These are phyloP conservation scores for Pectinophora gossypiella DNA, from an alignment of 1,140 invertebrate species.

Conservation along the genomic window DNA sequence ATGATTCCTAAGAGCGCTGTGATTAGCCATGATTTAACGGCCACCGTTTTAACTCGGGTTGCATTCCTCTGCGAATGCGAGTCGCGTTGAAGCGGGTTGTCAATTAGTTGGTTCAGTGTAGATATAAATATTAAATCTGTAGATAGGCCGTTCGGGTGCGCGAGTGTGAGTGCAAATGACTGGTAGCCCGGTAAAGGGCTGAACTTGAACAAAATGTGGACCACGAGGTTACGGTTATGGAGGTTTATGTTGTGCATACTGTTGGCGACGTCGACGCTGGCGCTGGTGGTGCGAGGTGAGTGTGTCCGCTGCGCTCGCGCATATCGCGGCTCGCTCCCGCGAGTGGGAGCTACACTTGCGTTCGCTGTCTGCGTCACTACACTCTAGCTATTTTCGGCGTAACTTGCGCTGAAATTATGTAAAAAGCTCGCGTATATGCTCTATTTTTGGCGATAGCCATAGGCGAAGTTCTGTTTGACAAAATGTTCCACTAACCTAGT, in stretches of 20 bases:
- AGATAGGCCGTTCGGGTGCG: constrained; percentile 62
- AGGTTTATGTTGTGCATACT: constrained; percentile 70
- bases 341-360: constrained; percentile 27
- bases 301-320: constrained; percentile 19
- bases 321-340: neutral
- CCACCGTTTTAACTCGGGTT: constrained; percentile 34
- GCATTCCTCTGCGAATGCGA: constrained; percentile 47
- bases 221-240: constrained; percentile 69
- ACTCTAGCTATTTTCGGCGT: constrained; percentile 61
- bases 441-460: constrained; percentile 70
- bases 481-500: constrained; percentile 42
- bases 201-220: constrained; percentile 67
- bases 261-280: constrained; percentile 59
- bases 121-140: constrained; percentile 45
- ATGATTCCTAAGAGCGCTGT: neutral
- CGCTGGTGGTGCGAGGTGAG: constrained; percentile 64
- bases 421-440: constrained; percentile 64
- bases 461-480: constrained; percentile 45
- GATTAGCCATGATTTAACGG: constrained; percentile 40
- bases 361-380: constrained; percentile 52
- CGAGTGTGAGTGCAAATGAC: constrained; percentile 72
- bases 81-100: constrained; percentile 37
- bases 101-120: constrained; percentile 47
- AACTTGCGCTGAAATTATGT: constrained; percentile 73
- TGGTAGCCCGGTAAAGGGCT: constrained; percentile 56